Evolutionary conservation across 2,113 vertebrate species (phyloP).

Genomic region (Lonchura striata): DNA sequence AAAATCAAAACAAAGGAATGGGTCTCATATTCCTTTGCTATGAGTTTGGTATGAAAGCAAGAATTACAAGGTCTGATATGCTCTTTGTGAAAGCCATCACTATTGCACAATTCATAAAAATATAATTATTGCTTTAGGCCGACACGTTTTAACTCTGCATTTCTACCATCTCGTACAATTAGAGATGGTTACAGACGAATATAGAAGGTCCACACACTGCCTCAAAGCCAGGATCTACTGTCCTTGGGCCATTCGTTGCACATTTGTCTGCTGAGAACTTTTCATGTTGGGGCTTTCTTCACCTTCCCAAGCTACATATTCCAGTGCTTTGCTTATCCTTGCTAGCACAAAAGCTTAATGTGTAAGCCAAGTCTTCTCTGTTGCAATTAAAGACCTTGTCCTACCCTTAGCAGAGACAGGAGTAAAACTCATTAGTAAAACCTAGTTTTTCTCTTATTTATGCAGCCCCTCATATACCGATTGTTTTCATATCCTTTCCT

Average conservation of each 20-base stretch:
- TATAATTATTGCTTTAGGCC: background rate
- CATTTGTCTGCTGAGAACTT: background rate
- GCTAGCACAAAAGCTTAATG: background rate
- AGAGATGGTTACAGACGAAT: background rate
- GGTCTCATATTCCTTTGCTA: background rate
- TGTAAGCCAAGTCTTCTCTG: background rate
- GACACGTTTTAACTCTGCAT: background rate
- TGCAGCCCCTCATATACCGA: background rate
- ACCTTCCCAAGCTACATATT: background rate
- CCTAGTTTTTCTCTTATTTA: background rate
- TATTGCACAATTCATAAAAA: background rate
- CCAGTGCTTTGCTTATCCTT: background rate
- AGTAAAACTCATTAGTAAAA: background rate
- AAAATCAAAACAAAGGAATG: background rate
- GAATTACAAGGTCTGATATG: background rate
- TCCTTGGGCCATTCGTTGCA: background rate
- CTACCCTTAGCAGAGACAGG: background rate
- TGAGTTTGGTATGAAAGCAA: background rate
- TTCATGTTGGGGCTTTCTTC: background rate
- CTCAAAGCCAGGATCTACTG: background rate
- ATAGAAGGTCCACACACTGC: background rate
- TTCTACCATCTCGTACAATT: background rate
- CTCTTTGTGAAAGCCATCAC: background rate
- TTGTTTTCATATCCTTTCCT: background rate
- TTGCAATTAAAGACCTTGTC: background rate